These are phyloP conservation scores for Cnemophilus loriae DNA, from an alignment of 2,113 vertebrate genomes.

Conservation along the genomic window DNA sequence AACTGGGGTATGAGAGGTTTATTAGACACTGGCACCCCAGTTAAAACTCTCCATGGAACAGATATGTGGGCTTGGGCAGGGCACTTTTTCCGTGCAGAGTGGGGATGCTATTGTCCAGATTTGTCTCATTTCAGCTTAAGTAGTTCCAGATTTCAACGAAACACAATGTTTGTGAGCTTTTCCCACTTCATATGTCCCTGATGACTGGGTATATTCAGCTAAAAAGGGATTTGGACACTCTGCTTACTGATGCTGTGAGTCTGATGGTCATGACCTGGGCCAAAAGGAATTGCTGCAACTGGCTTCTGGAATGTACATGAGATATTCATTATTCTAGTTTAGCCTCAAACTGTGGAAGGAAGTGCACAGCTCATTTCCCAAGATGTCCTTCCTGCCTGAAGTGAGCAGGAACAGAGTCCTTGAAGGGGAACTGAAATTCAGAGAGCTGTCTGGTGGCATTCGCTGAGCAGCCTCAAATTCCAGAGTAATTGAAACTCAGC, in stretches of 20 bases:
- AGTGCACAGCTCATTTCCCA: background rate
- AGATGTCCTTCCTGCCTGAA: background rate
- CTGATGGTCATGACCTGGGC: background rate
- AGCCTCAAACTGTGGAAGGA: background rate
- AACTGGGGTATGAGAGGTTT: background rate
- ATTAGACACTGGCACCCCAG: background rate
- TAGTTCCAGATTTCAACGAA: conserved; percentile 46
- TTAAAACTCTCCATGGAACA: background rate
- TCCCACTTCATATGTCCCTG: background rate
- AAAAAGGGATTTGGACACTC: background rate
- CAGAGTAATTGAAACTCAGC: background rate
- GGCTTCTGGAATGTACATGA: background rate
- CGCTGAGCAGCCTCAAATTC: background rate
- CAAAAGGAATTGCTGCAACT: background rate
- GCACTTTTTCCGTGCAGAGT: background rate
- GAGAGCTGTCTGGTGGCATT: background rate
- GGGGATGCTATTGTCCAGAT: conserved; percentile 29
- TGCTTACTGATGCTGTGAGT: background rate
- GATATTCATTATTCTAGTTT: background rate
- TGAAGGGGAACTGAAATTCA: background rate
- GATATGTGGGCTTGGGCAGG: background rate
- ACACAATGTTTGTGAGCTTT: background rate
- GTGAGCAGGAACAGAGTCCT: background rate
- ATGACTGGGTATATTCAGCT: background rate
- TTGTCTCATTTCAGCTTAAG: conserved; percentile 42